Base-by-base conservation (phyloP, 2,113 vertebrate species). In the Ochotona princeps region DNA sequence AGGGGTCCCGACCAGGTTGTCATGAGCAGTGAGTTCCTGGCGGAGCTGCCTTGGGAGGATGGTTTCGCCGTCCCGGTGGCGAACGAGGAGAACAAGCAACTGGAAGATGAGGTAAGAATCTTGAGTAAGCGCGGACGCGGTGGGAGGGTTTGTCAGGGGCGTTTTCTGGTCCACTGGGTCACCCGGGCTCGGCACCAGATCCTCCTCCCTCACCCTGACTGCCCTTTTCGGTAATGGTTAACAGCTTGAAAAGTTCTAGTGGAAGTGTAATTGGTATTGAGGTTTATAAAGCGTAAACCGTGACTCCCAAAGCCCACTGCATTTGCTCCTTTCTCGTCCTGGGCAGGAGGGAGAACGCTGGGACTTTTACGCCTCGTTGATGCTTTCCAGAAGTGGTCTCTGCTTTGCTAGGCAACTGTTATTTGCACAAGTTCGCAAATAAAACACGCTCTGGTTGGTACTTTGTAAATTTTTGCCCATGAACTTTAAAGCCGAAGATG, bases 31-130 rank as follows among this genome's bases (percentile, higher is more conserved):
- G 78, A 38, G 7, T 7, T 98, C 38, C 95, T 99, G 89, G 94
- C 96, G 4, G 98, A 98, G 80, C 69, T 99, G 12, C 96, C 91
- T 13, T 99, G 99, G 99, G 98, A 98, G 60, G 92, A 97, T 83
- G 98, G 98, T 23, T 98, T 98, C 73, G 98, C 98, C 15, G 81
- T 99, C 32, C 99, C 99, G 0, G 98, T 99, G 94, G 98, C 98
- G 28, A 99, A 98, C 94, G 90, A 97, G 11, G 98, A 98, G 83
- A 99, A 99, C 98, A 98, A 97, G 96, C 93, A 96, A 0, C 81
- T 99, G 96, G 97, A 99, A 83, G 96, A 98, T 0, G 95, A 99
- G 98, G 99, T 99, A 95, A 98, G 98, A 13, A 12, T 25, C 49
- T 5, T 38, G 85, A 30, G 66, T 72, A 51, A 26, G 67, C 25